Conservation (phyloP, 30 jellyfish, hydroid and myxozoan genomes). For the Hydractinia symbiolongicarpus region DNA sequence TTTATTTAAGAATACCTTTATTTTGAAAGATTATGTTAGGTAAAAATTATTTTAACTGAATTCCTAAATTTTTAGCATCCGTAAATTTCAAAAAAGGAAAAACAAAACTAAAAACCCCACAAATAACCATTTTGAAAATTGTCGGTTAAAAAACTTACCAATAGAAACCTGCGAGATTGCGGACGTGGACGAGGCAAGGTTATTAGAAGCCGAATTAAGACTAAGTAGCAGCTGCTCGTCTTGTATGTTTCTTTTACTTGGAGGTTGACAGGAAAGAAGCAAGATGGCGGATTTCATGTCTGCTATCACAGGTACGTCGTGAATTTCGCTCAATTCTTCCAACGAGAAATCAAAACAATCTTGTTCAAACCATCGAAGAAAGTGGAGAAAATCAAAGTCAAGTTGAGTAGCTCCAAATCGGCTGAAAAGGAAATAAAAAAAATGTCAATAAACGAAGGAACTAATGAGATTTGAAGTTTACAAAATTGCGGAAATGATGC, state of each 20-base stretch:
- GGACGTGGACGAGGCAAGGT: background rate
- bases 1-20: too few relatives aligned
- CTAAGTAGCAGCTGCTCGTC: background rate
- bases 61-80: too few relatives aligned
- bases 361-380: constrained; percentile 5
- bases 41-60: too few relatives aligned
- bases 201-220: background rate
- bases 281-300: background rate
- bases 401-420: constrained; percentile 1
- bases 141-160: background rate
- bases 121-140: too few relatives aligned
- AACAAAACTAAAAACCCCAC: too few relatives aligned
- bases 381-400: background rate
- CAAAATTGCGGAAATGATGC: too few relatives aligned
- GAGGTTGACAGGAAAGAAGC: background rate
- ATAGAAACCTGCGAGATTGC: constrained; percentile 11
- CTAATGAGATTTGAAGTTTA: too few relatives aligned
- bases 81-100: too few relatives aligned
- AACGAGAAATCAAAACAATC: background rate
- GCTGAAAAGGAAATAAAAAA: background rate
- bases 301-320: background rate
- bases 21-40: too few relatives aligned
- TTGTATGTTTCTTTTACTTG: background rate
- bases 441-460: too few relatives aligned
- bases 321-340: constrained; percentile 7